Base-by-base conservation (phyloP, 2,888 invertebrate species). In the Thymelicus lineola region DNA sequence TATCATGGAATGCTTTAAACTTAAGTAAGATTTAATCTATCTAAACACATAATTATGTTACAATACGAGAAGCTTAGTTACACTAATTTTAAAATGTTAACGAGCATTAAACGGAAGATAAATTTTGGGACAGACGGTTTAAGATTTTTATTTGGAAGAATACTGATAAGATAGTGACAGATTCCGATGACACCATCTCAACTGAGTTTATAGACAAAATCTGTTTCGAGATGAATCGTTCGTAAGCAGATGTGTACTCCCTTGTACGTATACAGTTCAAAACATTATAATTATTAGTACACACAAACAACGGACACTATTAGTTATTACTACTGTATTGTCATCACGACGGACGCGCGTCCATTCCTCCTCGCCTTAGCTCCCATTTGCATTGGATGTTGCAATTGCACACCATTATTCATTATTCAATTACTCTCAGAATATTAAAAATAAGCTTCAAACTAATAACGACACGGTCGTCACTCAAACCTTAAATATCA, bases 1-100 rank as follows among this genome's bases (percentile, higher is more conserved):
- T 89, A 86, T 82, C 87, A 91, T 88, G 93, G 93, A 93, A 93
- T 93, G 93, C 87, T 90, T 92, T 82, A 78, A 86, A 86, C 89
- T 92, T 90, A 92, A 84, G 80, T 88, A 86, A 89, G 87, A 91
- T 90, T 90, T 81, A 82, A 88, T 87, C 90, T 92, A 91, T 87
- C 90, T 91, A 90, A 85, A 84, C 81, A 83, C 83, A 85, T 89
- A 87, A 71, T 63, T 73, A 87, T 72, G 66, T 73, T 79, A 84
- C 83, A 76, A 84, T 86, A 87, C 83, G 76, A 83, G 81, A 86
- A 88, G 83, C 86, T 86, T 89, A 89, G 53, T 60, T 58, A 61
- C 66, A 72, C 48, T 73, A 60, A 71, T 72, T 70, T 73, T 59
- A 73, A 66, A 36, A 60, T 61, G 68, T 59, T 35, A 58, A 58